Conservation (phyloP, 2,888 invertebrate species). For the Acronicta alni region DNA sequence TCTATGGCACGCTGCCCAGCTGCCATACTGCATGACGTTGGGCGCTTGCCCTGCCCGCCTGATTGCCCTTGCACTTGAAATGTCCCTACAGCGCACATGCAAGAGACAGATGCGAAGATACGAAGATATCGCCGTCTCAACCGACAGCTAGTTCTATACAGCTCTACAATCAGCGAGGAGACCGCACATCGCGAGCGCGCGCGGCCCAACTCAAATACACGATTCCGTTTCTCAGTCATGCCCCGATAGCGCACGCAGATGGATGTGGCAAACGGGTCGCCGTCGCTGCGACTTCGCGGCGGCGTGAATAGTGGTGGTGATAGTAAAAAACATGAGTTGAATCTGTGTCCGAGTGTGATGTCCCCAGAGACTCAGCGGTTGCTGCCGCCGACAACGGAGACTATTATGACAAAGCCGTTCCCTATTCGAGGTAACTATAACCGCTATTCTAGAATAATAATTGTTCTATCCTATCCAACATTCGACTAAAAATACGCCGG, state of each 20-base stretch:
- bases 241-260: conserved; percentile 76
- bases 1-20: conserved; percentile 63
- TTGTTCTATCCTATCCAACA: conserved; percentile 33
- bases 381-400: conserved; percentile 94
- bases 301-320: conserved; percentile 76
- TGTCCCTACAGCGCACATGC: conserved; percentile 41
- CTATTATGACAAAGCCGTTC: conserved; percentile 96
- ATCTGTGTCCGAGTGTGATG: conserved; percentile 92
- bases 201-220: conserved; percentile 15
- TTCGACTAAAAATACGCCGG: conserved; percentile 73
- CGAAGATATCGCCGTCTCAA: conserved; percentile 40
- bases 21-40: conserved; percentile 40
- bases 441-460: conserved; percentile 51
- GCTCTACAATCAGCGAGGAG: conserved; percentile 46
- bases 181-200: conserved; percentile 23
- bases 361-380: conserved; percentile 91
- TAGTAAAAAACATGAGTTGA: conserved; percentile 86
- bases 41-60: conserved; percentile 9
- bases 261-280: conserved; percentile 82
- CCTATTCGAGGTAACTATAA: conserved; percentile 92
- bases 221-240: conserved; percentile 76
- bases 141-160: conserved; percentile 15
- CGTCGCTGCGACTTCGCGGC: conserved; percentile 86
- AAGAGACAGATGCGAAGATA: conserved; percentile 52
- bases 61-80: conserved; percentile 69